A percentile compares a stretch with the other conserved stretches of the same genome.
These are phyloP conservation scores for Drosophila erecta DNA, from an alignment of 1,140 invertebrate genomes.

Conservation along the genomic window DNA sequence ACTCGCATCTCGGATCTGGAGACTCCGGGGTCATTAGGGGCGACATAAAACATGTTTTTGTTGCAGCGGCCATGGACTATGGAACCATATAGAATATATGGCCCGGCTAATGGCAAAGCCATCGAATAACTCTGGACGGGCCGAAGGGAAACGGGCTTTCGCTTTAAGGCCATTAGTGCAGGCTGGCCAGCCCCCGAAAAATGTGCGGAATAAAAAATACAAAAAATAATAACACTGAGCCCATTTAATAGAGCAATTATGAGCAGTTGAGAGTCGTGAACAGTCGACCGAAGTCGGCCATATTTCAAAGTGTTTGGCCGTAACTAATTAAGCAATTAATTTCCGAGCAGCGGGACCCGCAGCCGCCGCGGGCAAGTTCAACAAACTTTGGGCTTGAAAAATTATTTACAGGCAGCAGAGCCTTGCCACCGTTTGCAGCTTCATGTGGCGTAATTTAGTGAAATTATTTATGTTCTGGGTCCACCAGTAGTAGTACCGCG, in stretches of 20 bases:
- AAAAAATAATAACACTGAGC: slow-evolving; percentile 42
- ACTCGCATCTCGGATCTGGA: slow-evolving; percentile 30
- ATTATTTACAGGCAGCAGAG: slow-evolving; percentile 5
- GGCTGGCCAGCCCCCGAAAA: slow-evolving; percentile 43
- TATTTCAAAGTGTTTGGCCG: slow-evolving; percentile 82
- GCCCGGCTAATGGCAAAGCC: slow-evolving; percentile 77
- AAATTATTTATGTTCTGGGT: slow-evolving; percentile 61
- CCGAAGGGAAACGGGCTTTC: slow-evolving; percentile 21
- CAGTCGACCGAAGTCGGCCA: slow-evolving; percentile 70
- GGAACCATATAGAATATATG: slow-evolving; percentile 66
- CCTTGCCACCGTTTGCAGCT: slow-evolving; percentile 21
- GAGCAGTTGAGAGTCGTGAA: slow-evolving; percentile 73
- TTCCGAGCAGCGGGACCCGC: slow-evolving; percentile 59
- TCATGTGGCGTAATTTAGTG: slow-evolving; percentile 58
- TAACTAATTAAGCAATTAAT: slow-evolving; percentile 84
- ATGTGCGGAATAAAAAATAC: slow-evolving; percentile 1
- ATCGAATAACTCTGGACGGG: slow-evolving; percentile 61
- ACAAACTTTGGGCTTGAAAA: slow-evolving; percentile 62
- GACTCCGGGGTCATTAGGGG: slow-evolving; percentile 76
- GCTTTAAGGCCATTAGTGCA: slow-evolving; percentile 66
- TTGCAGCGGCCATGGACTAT: slow-evolving; percentile 71
- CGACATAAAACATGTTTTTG: slow-evolving; percentile 83
- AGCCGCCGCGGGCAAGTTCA: slow-evolving; percentile 62
- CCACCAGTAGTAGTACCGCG: not conserved
- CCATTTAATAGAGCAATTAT: slow-evolving; percentile 83